These are phyloP conservation scores for Melanerpes aurifrons DNA, from an alignment of 2,113 vertebrate genomes.

Conservation along the genomic window DNA sequence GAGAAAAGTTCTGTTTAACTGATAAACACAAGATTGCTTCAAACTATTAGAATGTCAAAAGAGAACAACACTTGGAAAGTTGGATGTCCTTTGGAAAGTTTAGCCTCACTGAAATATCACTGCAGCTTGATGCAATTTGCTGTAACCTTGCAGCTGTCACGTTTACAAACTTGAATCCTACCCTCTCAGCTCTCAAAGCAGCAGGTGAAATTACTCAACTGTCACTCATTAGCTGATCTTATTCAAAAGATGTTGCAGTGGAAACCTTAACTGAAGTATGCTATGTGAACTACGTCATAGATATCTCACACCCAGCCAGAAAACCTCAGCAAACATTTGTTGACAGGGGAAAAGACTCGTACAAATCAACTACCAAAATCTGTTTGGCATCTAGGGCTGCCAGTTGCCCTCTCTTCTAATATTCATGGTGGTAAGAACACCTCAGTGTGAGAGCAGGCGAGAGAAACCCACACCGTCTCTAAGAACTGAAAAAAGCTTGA, in stretches of 20 bases:
- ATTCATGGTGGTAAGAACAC: background rate
- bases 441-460: background rate
- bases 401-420: background rate
- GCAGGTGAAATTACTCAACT: background rate
- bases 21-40: background rate
- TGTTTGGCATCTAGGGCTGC: background rate
- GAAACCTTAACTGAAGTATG: background rate
- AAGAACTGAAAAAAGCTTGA: background rate
- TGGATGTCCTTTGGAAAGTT: background rate
- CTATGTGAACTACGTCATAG: background rate
- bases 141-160: background rate
- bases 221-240: background rate
- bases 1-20: background rate
- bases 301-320: background rate
- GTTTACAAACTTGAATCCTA: background rate
- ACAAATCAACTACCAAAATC: background rate
- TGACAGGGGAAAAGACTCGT: background rate
- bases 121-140: background rate
- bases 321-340: background rate
- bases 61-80: background rate
- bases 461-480: background rate
- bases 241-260: background rate
- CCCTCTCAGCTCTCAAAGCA: background rate
- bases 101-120: background rate
- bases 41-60: background rate